Evolutionary conservation across 2,113 vertebrate species (phyloP).

Genomic region (Alosa alosa): DNA sequence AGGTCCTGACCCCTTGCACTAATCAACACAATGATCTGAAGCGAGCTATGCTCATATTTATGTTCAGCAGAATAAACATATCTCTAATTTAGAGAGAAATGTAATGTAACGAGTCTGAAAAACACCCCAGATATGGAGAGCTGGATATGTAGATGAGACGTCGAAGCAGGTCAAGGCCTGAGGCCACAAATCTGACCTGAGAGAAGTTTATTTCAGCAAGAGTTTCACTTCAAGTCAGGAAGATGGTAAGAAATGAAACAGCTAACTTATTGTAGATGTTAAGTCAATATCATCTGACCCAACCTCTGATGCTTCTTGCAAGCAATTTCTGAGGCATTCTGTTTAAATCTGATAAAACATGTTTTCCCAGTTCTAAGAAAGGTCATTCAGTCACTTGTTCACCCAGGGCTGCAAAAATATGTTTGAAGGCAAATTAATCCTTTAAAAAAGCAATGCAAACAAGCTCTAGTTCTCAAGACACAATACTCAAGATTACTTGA

Average conservation of each 20-base stretch:
- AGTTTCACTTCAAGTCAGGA: neutral
- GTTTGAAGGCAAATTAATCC: no score
- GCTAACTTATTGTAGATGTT: neutral
- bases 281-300: neutral
- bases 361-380: neutral
- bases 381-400: neutral
- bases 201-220: neutral
- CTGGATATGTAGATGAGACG: neutral
- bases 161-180: neutral
- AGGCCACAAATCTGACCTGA: neutral
- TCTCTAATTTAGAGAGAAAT: neutral
- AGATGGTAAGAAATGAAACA: neutral
- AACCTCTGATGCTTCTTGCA: neutral
- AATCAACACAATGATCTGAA: neutral
- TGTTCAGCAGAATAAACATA: neutral
- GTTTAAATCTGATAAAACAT: neutral
- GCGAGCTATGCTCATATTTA: neutral
- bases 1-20: neutral
- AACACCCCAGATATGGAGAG: neutral
- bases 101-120: neutral
- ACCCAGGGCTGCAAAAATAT: no score
- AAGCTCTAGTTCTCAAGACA: no score
- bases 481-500: no score
- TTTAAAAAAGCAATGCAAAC: no score
- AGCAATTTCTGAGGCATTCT: neutral